These are phyloP conservation scores for Himalopsyche japonica DNA, from an alignment of 2,888 invertebrate species.

Conservation along the genomic window DNA sequence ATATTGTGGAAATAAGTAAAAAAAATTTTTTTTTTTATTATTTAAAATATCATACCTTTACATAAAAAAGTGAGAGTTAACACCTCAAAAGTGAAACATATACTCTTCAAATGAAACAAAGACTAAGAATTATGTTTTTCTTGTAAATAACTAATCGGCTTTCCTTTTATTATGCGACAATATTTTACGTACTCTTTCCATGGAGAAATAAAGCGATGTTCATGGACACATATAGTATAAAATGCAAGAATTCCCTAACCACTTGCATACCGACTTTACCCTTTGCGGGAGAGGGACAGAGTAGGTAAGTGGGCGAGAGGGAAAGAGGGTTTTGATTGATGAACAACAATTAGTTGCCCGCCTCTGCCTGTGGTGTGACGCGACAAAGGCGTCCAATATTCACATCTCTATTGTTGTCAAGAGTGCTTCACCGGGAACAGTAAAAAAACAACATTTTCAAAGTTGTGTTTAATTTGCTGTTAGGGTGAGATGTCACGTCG, in stretches of 20 bases:
- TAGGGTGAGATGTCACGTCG: not conserved
- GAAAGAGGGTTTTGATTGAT: conserved; percentile 22
- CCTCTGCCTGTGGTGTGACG: not conserved
- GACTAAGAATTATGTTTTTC: too few relatives aligned
- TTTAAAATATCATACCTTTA: too few relatives aligned
- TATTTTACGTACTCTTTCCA: not conserved
- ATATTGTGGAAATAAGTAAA: too few relatives aligned
- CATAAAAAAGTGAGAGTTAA: too few relatives aligned
- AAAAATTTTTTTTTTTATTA: too few relatives aligned
- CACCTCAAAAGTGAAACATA: too few relatives aligned
- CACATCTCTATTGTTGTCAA: not conserved
- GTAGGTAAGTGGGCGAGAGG: not conserved
- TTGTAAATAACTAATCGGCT: too few relatives aligned
- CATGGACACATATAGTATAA: not conserved
- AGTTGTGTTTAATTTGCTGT: not conserved
- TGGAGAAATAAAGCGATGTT: not conserved
- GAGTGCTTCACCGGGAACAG: not conserved
- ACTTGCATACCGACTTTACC: not conserved
- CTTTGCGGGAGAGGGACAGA: not conserved
- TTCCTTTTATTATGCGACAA: not conserved
- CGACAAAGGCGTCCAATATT: conserved; percentile 5
- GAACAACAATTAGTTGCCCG: conserved; percentile 22
- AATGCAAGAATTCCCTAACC: not conserved
- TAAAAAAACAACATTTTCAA: not conserved
- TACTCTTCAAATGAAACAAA: too few relatives aligned